Evolutionary conservation across 2,113 vertebrate species (phyloP).

Genomic region (Oceanodroma tethys): DNA sequence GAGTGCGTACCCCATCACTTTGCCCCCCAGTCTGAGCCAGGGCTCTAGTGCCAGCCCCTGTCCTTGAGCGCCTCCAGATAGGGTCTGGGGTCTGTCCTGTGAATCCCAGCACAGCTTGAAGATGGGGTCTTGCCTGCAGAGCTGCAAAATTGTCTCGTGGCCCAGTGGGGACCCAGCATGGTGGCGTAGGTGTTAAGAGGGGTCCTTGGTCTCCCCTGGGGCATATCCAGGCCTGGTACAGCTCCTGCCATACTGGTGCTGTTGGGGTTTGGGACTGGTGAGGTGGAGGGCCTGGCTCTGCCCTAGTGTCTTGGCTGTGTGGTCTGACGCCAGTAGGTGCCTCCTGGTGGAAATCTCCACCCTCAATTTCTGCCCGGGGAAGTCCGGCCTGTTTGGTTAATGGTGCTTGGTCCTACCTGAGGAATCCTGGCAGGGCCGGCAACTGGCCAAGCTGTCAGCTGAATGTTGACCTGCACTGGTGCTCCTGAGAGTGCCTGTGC

Average conservation of each 20-base stretch:
- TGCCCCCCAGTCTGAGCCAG: neutral
- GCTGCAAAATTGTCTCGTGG: neutral
- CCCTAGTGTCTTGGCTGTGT: rapidly evolving
- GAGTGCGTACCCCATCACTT: constrained; percentile 79
- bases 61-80: neutral
- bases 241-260: neutral
- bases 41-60: neutral
- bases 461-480: neutral
- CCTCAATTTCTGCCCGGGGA: neutral
- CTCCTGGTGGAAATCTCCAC: neutral
- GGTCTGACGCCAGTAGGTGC: rapidly evolving
- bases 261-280: neutral
- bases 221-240: neutral
- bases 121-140: neutral
- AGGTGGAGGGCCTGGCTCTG: neutral
- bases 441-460: neutral
- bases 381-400: neutral
- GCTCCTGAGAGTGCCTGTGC: neutral
- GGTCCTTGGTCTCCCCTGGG: neutral
- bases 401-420: neutral
- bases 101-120: neutral
- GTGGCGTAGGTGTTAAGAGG: neutral
- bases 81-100: neutral
- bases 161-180: neutral
- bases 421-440: neutral